Percentiles rank a stretch among this genome's conserved stretches.
Evolutionary conservation across 2,113 vertebrate species (phyloP).

Genomic region (Pipra filicauda): DNA sequence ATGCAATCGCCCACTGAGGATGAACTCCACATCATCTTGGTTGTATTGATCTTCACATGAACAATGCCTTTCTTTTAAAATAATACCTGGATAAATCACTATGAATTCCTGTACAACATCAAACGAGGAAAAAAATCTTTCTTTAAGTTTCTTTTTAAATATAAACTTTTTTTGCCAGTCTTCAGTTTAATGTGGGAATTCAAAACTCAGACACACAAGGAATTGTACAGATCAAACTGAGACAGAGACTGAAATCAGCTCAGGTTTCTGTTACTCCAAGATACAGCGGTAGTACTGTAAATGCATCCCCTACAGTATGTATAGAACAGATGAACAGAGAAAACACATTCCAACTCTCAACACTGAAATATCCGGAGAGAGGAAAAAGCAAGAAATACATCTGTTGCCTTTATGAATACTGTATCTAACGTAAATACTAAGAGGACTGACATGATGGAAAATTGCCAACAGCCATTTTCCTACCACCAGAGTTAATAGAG

Average conservation of each 20-base stretch:
- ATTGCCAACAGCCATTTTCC: slow-evolving; percentile 72
- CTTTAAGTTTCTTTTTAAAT: background rate
- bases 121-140: background rate
- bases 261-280: background rate
- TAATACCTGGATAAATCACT: slow-evolving; percentile 17
- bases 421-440: slow-evolving; percentile 52
- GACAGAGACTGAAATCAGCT: background rate
- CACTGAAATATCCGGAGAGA: background rate
- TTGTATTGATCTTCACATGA: slow-evolving; percentile 35
- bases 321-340: background rate
- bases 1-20: background rate
- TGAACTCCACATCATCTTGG: slow-evolving; percentile 44
- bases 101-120: slow-evolving; percentile 28
- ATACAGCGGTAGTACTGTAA: background rate
- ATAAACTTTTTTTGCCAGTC: background rate
- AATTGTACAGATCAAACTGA: background rate
- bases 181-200: background rate
- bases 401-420: slow-evolving; percentile 40
- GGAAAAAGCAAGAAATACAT: background rate
- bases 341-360: slow-evolving; percentile 24
- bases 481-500: slow-evolving; percentile 69
- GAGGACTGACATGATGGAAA: slow-evolving; percentile 62
- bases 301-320: background rate
- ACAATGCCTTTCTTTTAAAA: slow-evolving; percentile 26
- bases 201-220: slow-evolving; percentile 8